phyloP scores from a whole-genome alignment of 1,140 invertebrate genomes.

The Pantala flavescens region DNA sequence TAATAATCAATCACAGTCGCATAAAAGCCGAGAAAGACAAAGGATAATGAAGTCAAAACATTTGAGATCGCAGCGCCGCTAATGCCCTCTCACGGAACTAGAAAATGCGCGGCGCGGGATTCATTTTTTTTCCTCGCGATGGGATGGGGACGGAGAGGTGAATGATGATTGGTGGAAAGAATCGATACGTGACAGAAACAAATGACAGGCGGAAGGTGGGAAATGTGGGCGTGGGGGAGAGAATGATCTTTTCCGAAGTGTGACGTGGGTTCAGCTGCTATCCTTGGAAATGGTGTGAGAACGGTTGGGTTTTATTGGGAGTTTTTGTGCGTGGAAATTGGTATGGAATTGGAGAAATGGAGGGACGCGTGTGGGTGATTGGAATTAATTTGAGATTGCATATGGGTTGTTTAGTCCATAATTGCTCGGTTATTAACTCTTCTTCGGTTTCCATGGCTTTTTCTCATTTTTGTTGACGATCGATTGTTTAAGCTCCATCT shows the following conservation, averaged over 20 bases:
- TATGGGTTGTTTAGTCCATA: no score
- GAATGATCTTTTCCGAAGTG: neutral
- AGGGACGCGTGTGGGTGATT: no score
- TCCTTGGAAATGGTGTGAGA: neutral
- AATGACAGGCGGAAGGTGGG: neutral
- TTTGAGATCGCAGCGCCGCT: neutral
- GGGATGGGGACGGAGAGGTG: neutral
- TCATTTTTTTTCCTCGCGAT: no score
- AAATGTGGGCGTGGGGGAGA: neutral
- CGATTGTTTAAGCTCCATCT: no score
- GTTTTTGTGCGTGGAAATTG: neutral
- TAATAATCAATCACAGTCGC: neutral
- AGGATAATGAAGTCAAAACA: slow-evolving; percentile 6
- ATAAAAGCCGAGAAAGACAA: neutral
- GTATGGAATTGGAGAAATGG: neutral
- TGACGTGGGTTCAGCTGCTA: neutral
- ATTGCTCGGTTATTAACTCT: no score
- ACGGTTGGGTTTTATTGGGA: no score
- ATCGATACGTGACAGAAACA: neutral
- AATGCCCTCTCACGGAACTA: neutral
- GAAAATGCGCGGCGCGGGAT: neutral
- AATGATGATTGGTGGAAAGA: slow-evolving; percentile 5
- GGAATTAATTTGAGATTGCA: no score
- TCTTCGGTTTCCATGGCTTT: no score
- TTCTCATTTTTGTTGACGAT: no score